Base-by-base conservation (phyloP, 2,797 vertebrate species). In the Numenius phaeopus region DNA sequence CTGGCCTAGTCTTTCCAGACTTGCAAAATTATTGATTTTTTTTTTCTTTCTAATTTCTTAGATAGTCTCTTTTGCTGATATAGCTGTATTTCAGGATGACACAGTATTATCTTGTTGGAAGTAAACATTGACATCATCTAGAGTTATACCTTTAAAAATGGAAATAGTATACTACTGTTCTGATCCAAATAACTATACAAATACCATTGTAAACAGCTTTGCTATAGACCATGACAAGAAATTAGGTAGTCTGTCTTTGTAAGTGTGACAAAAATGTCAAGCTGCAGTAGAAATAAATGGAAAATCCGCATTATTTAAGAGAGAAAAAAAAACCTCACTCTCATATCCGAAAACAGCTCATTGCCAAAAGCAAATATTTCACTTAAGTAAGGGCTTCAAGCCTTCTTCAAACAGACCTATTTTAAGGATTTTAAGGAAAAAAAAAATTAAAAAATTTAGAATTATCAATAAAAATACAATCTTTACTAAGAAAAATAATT, bases 241-340 rank as follows among this genome's bases (percentile, higher is more conserved):
- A 92, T 80, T 80, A 58, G 40, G 57, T 50, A 92, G 64, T 93
- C 39, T 94, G n/a, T 71, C 92, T 91, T 93, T 81, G 47, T 90
- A 91, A 83, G 20, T 76, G 29, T 95, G 78, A 79, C 71, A 89
- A 62, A 26, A 72, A 73, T 71, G 49, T 84, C 83, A 95, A 85
- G 47, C 29, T 82, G 46, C 27, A 34, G 47, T 77, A 57, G n/a
- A 94, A 77, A 82, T 54, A 84, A 83, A 83, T 89, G 37, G 19
- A 37, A 95, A 96, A 91, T 55, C 52, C 90, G 10, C 40, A 87
- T 83, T 82, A 92, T 89, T 96, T 90, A 91, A 79, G 47, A 34
- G 12, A 55, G 95, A 96, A 95, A 93, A 85, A 27, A 39, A 79
- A 87, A 79, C 87, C 37, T 78, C 57, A 54, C 18, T 83, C 18